phyloP scores from a whole-genome alignment of 2,797 vertebrate genomes.

The Epinephelus coioides region DNA sequence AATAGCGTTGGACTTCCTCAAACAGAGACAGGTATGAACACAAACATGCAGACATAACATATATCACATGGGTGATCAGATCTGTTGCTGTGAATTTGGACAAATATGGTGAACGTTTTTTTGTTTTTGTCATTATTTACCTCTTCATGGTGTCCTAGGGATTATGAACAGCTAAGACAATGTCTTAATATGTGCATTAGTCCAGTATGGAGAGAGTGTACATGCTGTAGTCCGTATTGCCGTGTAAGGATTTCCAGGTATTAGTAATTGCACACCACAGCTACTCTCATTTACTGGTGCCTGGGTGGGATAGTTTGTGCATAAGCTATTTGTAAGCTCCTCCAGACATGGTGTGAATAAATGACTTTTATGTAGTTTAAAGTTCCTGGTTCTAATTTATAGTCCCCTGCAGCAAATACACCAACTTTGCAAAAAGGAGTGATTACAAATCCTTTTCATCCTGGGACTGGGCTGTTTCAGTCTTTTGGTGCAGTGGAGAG shows the following conservation, averaged over 20 bases:
- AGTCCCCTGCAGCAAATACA: not conserved
- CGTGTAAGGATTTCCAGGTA: not conserved
- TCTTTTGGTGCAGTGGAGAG: not conserved
- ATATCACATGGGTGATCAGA: too few species aligned
- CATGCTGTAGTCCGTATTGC: not conserved
- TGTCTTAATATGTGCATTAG: not conserved
- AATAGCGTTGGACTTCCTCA: slow-evolving; percentile 98
- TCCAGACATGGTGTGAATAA: not conserved
- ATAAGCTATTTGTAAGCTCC: too few species aligned
- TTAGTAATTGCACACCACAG: not conserved
- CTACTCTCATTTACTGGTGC: not conserved
- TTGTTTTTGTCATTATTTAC: too few species aligned
- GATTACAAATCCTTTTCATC: not conserved
- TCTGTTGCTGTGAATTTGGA: not conserved
- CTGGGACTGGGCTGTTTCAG: not conserved
- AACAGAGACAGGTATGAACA: slow-evolving; percentile 93
- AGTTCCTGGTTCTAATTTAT: not conserved
- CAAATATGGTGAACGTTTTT: too few species aligned
- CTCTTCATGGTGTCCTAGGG: too few species aligned
- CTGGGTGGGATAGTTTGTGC: not conserved
- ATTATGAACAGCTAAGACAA: not conserved
- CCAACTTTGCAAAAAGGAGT: not conserved
- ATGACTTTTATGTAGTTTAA: not conserved
- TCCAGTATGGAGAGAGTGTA: not conserved
- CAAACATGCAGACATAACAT: too few species aligned